These are phyloP conservation scores for Collichthys lucidus DNA, from an alignment of 2,113 vertebrate species.

Conservation along the genomic window DNA sequence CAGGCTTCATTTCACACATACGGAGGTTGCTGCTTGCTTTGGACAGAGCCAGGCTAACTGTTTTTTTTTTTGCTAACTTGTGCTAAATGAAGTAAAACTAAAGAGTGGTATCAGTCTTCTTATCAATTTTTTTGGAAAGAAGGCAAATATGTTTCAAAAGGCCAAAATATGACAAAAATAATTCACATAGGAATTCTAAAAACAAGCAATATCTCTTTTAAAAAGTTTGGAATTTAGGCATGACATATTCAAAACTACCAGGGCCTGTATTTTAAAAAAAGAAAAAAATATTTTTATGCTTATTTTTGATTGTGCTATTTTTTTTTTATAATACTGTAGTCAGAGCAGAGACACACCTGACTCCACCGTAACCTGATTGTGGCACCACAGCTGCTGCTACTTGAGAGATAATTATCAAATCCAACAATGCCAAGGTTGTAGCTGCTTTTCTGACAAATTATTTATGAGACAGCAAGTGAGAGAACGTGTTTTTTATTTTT, in stretches of 20 bases:
- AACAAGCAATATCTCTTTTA: background rate
- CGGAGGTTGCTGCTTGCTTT: background rate
- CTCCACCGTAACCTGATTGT: constrained; percentile 1
- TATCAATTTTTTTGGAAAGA: too few relatives aligned
- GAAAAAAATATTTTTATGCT: background rate
- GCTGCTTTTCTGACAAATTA: background rate
- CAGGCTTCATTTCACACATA: too few relatives aligned
- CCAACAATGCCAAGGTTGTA: background rate
- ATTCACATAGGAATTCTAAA: background rate
- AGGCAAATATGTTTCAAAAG: too few relatives aligned
- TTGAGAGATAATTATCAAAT: constrained; percentile 22
- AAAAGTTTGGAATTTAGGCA: too few relatives aligned
- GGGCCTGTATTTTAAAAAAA: background rate
- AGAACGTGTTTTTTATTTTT: background rate
- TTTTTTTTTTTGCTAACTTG: too few relatives aligned
- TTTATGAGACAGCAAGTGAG: background rate
- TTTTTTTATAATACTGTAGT: background rate
- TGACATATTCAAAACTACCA: too few relatives aligned
- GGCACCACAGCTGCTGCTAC: constrained; percentile 38
- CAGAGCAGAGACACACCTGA: constrained; percentile 4
- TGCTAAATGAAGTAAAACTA: too few relatives aligned
- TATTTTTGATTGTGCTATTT: background rate
- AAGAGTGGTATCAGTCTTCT: too few relatives aligned
- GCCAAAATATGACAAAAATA: too few relatives aligned
- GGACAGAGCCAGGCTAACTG: background rate